phyloP scores from a whole-genome alignment of 2,113 vertebrate species.

The Chionodraco myersi region DNA sequence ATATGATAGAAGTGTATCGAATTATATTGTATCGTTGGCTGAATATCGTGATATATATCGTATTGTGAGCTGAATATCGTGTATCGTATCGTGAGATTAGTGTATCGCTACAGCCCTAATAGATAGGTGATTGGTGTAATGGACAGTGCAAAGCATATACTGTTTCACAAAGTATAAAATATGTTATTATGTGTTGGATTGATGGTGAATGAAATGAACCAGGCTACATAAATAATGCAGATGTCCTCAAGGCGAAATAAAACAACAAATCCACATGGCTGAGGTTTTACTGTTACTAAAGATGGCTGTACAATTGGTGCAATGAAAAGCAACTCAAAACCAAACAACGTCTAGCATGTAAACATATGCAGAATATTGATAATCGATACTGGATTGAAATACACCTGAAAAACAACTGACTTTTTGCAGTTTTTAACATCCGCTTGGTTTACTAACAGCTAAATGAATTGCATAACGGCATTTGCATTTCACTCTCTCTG shows the following conservation, averaged over 20 bases:
- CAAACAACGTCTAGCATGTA: neutral
- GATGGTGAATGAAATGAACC: neutral
- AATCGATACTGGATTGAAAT: neutral
- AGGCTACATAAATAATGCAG: neutral
- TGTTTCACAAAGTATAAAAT: neutral
- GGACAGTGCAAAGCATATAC: neutral
- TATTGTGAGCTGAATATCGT: no score
- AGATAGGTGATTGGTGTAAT: neutral
- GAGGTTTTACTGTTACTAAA: neutral
- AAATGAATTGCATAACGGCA: neutral
- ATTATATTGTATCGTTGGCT: no score
- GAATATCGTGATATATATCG: no score
- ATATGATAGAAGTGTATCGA: no score
- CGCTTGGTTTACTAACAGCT: neutral
- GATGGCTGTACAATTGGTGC: no score
- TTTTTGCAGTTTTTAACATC: neutral
- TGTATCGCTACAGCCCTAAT: neutral
- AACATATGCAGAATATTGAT: neutral
- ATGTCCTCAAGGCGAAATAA: neutral
- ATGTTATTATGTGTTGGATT: neutral
- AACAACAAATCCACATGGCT: constrained; percentile 12
- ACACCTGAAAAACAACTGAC: neutral
- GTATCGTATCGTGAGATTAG: no score
- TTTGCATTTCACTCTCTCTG: neutral
- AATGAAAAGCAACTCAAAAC: neutral